Evolutionary conservation across 2,113 vertebrate species (phyloP).

Genomic region (Triplophysa dalaica): DNA sequence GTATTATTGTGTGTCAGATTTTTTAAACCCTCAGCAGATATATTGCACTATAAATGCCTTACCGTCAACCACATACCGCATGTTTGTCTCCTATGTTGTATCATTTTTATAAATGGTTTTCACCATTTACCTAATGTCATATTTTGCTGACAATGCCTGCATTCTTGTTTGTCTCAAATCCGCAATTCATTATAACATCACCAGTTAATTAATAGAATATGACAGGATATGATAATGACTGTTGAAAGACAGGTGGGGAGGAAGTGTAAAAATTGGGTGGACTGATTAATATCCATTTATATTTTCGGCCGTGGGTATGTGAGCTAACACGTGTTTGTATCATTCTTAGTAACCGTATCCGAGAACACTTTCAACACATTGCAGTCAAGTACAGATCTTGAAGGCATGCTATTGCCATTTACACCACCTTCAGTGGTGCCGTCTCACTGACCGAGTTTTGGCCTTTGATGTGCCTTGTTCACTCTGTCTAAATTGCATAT

Average conservation of each 20-base stretch:
- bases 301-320: constrained; percentile 27
- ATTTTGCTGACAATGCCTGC: background rate
- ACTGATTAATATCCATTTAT: constrained; percentile 42
- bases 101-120: too few relatives aligned
- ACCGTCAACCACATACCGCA: too few relatives aligned
- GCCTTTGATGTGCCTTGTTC: constrained; percentile 32
- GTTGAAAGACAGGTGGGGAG: constrained; percentile 25
- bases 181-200: background rate
- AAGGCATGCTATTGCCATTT: constrained; percentile 27
- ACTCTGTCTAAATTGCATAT: background rate
- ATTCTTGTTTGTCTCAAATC: background rate
- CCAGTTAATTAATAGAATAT: background rate
- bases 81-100: too few relatives aligned
- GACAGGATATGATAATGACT: background rate
- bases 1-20: too few relatives aligned
- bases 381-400: constrained; percentile 20
- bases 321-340: constrained; percentile 30
- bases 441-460: background rate
- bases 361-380: constrained; percentile 41
- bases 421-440: constrained; percentile 19
- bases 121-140: background rate
- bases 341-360: constrained; percentile 32
- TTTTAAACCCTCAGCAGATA: too few relatives aligned
- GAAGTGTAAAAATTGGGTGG: constrained; percentile 31
- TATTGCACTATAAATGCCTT: too few relatives aligned